phyloP scores from a whole-genome alignment of 1,140 invertebrate genomes.

The Apolygus lucorum region DNA sequence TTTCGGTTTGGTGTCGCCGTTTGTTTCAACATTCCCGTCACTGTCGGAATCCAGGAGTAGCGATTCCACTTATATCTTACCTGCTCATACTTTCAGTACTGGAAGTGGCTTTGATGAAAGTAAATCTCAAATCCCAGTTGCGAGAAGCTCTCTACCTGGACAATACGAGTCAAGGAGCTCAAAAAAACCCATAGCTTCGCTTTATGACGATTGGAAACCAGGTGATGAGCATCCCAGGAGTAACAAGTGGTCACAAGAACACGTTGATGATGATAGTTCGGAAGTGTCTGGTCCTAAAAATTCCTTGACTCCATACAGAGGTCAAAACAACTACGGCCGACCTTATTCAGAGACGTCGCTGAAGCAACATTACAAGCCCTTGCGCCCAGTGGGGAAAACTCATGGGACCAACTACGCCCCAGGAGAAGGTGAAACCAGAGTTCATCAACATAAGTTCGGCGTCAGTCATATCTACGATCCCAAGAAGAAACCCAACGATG shows the following conservation, averaged over 20 bases:
- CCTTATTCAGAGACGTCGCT: constrained; percentile 15
- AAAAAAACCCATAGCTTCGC: constrained; percentile 15
- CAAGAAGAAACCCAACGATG: not conserved
- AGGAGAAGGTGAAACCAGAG: not conserved
- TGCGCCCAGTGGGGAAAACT: not conserved
- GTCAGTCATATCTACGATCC: constrained; percentile 5
- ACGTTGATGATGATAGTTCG: not conserved
- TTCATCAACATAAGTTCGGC: constrained; percentile 6
- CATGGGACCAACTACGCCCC: not conserved
- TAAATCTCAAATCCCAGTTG: not conserved
- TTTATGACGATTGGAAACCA: constrained; percentile 22
- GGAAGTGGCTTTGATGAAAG: no score
- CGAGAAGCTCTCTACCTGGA: not conserved
- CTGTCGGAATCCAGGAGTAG: not conserved
- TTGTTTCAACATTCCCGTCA: not conserved
- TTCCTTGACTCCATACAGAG: not conserved
- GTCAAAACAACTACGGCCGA: not conserved
- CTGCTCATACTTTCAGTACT: not conserved
- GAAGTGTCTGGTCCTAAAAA: constrained; percentile 8
- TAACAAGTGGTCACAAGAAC: not conserved
- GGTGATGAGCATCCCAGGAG: constrained; percentile 9
- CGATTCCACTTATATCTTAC: not conserved
- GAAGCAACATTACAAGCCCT: constrained; percentile 1
- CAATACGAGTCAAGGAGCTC: not conserved
- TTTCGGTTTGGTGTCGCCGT: not conserved